Evolutionary conservation across 2,797 vertebrate species (phyloP).

Genomic region (Acrocephalus scirpaceus): DNA sequence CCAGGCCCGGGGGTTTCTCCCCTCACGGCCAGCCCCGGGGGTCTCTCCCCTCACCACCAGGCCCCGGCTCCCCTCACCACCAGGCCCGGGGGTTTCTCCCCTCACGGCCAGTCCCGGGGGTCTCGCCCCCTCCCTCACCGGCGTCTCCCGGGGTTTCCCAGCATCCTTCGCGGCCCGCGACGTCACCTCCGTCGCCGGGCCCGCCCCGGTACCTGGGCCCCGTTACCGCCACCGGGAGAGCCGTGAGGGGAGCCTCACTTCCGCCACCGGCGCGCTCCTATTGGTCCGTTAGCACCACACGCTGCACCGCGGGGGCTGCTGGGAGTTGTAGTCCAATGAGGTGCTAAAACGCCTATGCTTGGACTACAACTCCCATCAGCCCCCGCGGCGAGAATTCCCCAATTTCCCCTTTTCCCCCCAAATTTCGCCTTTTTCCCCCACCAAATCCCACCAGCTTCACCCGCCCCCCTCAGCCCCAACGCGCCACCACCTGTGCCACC

Average conservation of each 20-base stretch:
- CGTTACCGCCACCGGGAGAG: neutral
- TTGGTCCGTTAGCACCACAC: neutral
- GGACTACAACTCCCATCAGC: neutral
- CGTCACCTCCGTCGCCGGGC: neutral
- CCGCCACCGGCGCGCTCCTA: neutral
- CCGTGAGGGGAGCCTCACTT: neutral
- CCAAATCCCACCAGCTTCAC: neutral
- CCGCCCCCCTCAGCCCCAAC: neutral
- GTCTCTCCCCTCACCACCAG: neutral
- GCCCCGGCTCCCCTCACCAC: too few relatives aligned
- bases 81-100: too few relatives aligned
- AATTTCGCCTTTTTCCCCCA: neutral
- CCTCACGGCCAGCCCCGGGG: neutral
- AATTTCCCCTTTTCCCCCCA: fast-evolving
- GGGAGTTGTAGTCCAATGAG: neutral
- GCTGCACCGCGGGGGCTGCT: fast-evolving
- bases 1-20: too few relatives aligned
- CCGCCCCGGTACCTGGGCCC: neutral
- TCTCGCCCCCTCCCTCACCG: neutral
- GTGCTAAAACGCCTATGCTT: fast-evolving
- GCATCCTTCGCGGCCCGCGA: neutral
- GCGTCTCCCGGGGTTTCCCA: neutral
- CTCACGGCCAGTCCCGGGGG: neutral
- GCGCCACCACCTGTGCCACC: neutral
- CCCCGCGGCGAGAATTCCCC: too few relatives aligned